A percentile compares a stretch with the other conserved stretches of the same genome.
phyloP scores from a whole-genome alignment of 2,797 vertebrate genomes.

The Malacoraja senta region DNA sequence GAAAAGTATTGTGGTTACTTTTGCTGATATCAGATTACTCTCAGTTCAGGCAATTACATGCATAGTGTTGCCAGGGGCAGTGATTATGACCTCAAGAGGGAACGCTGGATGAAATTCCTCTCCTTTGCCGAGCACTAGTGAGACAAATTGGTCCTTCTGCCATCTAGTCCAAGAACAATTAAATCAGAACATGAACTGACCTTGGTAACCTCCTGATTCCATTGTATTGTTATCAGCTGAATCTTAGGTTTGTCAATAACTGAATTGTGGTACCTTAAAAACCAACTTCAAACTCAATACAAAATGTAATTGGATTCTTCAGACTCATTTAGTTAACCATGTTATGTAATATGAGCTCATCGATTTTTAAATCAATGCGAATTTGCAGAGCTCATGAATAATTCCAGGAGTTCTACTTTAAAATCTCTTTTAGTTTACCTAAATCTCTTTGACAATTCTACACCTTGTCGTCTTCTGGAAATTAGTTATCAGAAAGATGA shows the following conservation, averaged over 20 bases:
- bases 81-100: background rate
- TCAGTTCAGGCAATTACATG: too few species aligned
- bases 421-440: background rate
- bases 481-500: background rate
- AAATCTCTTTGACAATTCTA: background rate
- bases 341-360: background rate
- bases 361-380: background rate
- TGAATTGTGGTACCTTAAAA: background rate
- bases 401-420: background rate
- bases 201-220: background rate
- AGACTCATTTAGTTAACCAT: background rate
- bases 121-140: background rate
- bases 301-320: background rate
- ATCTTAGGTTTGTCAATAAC: background rate
- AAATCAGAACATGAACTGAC: background rate
- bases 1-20: background rate
- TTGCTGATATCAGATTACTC: too few species aligned
- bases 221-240: background rate
- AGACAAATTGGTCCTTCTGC: background rate
- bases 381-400: constrained; percentile 22
- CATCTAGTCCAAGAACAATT: background rate
- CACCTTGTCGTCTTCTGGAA: background rate
- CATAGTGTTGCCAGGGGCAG: too few species aligned
- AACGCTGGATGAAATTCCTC: background rate
- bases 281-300: background rate